Conservation (phyloP, 2,797 vertebrate genomes). For the Morelia viridis region DNA sequence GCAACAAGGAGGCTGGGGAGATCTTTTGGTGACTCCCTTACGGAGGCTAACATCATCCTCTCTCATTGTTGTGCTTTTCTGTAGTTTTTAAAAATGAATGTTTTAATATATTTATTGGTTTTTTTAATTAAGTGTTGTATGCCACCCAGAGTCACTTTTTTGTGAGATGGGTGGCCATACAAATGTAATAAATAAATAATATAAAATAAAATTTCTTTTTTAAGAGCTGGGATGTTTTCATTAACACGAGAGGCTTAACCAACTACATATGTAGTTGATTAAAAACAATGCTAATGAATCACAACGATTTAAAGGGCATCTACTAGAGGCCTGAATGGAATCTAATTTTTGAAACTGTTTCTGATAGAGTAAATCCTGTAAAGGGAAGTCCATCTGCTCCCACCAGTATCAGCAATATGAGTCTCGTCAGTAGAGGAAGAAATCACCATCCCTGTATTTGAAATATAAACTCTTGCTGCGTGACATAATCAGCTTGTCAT, state of each 20-base stretch:
- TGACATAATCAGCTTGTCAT: neutral
- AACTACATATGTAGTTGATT: neutral
- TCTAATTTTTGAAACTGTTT: neutral
- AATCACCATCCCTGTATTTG: neutral
- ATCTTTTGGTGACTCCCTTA: no score
- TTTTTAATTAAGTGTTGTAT: no score
- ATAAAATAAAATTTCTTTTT: neutral
- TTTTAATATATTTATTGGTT: no score
- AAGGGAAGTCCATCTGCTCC: neutral
- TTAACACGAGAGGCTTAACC: neutral
- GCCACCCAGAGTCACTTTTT: no score
- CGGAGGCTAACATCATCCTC: no score
- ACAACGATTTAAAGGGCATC: neutral
- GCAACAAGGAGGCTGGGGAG: neutral
- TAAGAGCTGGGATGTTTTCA: neutral
- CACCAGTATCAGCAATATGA: neutral
- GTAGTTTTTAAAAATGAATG: no score
- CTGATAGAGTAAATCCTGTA: neutral
- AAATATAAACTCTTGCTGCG: neutral
- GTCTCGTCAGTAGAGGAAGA: neutral
- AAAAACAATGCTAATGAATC: neutral
- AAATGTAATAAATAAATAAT: no score
- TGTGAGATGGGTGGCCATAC: no score
- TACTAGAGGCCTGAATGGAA: neutral
- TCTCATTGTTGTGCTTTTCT: no score